Conservation (phyloP, 2,113 vertebrate species). For the Acanthisitta chloris region DNA sequence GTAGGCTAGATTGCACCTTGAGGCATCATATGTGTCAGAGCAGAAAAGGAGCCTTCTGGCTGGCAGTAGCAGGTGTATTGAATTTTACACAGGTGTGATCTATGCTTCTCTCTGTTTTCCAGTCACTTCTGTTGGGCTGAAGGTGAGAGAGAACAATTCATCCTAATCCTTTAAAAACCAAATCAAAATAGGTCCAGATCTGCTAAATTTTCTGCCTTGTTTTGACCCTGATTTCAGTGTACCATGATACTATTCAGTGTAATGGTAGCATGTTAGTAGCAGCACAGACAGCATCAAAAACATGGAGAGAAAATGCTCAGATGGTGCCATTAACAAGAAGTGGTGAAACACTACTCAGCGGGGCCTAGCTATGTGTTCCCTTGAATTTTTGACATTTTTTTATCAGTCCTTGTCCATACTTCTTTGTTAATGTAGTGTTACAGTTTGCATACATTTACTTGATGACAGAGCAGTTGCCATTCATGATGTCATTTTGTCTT, state of each 20-base stretch:
- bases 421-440: not conserved
- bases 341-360: not conserved
- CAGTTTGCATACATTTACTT: not conserved
- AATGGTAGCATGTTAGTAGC: not conserved
- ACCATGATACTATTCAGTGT: not conserved
- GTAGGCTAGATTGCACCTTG: not conserved
- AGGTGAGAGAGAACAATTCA: not conserved
- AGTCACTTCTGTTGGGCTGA: not conserved
- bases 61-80: not conserved
- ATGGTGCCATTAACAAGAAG: not conserved
- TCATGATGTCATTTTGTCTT: accelerated
- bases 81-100: not conserved
- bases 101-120: not conserved
- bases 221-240: not conserved
- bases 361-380: not conserved
- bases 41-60: not conserved
- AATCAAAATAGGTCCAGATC: not conserved
- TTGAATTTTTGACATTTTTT: not conserved
- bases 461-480: not conserved
- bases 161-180: not conserved
- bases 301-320: not conserved
- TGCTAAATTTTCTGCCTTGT: not conserved
- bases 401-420: not conserved
- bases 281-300: not conserved
- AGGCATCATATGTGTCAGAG: not conserved